A percentile compares a stretch with the other conserved stretches of the same genome.
phyloP scores from a whole-genome alignment of 2,797 vertebrate species.

The Pipistrellus kuhlii region DNA sequence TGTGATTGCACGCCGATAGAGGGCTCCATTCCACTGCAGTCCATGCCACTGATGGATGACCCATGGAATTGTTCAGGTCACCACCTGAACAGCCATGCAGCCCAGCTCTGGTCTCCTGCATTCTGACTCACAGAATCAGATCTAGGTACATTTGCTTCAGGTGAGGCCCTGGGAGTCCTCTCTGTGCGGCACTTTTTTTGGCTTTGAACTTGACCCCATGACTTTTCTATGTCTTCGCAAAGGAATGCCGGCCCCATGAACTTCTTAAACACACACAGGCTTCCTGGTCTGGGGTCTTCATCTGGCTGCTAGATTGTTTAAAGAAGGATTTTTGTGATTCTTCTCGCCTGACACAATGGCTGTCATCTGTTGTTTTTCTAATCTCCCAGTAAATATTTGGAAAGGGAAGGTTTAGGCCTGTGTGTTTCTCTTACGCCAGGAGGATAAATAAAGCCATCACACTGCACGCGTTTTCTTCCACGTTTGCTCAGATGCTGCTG shows the following conservation, averaged over 20 bases:
- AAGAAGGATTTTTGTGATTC: constrained; percentile 79
- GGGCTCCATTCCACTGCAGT: neutral
- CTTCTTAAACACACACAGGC: constrained; percentile 30
- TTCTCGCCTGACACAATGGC: constrained; percentile 60
- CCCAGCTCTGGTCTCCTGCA: neutral
- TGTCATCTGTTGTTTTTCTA: constrained; percentile 73
- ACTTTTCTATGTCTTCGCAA: constrained; percentile 15
- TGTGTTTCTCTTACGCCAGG: neutral
- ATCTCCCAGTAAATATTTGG: constrained; percentile 71
- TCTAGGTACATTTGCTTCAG: neutral
- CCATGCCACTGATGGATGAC: neutral
- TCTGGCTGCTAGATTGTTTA: constrained; percentile 66
- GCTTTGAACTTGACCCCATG: neutral
- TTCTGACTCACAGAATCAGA: neutral
- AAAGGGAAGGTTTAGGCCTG: constrained; percentile 43
- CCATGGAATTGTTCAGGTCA: neutral
- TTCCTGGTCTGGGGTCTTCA: constrained; percentile 57
- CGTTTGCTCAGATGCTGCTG: constrained; percentile 55
- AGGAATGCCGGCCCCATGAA: constrained; percentile 20
- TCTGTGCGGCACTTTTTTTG: neutral
- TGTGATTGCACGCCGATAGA: neutral
- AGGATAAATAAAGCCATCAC: constrained; percentile 70
- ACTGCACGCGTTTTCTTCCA: constrained; percentile 51
- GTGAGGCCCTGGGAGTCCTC: neutral
- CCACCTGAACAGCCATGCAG: neutral